Conservation (phyloP, 2,888 invertebrate genomes). For the Hoplodrina ambigua region DNA sequence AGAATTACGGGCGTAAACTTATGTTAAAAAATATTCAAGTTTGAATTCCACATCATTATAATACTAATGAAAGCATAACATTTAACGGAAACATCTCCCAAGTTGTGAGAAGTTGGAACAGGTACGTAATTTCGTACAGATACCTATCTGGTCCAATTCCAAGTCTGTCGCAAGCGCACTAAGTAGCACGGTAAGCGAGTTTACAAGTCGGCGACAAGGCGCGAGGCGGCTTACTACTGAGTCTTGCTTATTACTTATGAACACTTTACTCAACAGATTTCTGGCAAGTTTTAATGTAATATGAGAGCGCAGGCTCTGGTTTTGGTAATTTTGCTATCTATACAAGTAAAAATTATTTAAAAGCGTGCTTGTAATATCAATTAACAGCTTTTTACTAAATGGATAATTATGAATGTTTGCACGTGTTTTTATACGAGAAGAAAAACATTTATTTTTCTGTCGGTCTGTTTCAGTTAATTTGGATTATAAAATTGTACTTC, state of each 20-base stretch:
- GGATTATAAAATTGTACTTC: neutral
- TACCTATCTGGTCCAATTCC: constrained; percentile 2
- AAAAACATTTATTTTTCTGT: no score
- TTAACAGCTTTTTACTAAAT: no score
- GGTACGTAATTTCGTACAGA: neutral
- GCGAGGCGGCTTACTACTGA: constrained; percentile 20
- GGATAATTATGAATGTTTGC: no score
- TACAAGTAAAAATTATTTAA: no score
- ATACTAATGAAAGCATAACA: neutral
- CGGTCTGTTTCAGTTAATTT: no score
- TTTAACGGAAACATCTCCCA: constrained; percentile 1
- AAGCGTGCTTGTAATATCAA: no score
- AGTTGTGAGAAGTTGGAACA: constrained; percentile 24
- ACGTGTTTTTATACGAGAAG: no score
- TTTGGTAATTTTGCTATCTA: neutral
- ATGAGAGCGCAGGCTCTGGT: neutral
- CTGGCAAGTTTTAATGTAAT: constrained; percentile 25
- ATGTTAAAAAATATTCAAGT: no score
- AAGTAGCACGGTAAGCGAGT: constrained; percentile 9
- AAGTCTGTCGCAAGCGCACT: constrained; percentile 1
- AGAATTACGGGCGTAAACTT: no score
- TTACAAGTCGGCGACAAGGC: constrained; percentile 29
- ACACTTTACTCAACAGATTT: constrained; percentile 24
- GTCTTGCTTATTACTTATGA: constrained; percentile 40
- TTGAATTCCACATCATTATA: no score